Evolutionary conservation across 2,888 invertebrate genomes (phyloP).

Genomic region (Allygus modestus): DNA sequence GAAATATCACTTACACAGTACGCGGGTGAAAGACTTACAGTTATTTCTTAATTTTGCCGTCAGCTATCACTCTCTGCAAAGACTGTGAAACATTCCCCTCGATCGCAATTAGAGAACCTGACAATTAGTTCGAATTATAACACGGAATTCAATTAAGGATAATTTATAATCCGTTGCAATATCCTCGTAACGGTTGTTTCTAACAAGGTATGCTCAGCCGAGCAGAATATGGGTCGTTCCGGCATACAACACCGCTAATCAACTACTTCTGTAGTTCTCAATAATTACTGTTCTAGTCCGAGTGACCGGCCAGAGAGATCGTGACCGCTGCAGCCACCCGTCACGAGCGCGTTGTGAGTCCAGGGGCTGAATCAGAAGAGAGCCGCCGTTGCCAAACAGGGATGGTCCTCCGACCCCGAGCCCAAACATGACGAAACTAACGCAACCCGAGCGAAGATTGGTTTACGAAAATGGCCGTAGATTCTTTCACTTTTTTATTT

Average conservation of each 20-base stretch:
- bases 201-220: conserved; percentile 17
- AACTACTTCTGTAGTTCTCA: conserved; percentile 20
- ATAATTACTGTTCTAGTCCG: neutral
- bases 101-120: neutral
- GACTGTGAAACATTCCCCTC: neutral
- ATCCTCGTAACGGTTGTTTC: conserved; percentile 20
- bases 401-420: conserved; percentile 17
- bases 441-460: conserved; percentile 13
- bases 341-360: conserved; percentile 16
- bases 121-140: neutral
- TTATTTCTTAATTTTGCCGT: neutral
- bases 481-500: conserved; percentile 22
- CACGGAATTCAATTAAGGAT: conserved; percentile 4
- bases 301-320: conserved; percentile 5
- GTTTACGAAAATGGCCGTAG: conserved; percentile 1
- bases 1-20: neutral
- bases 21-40: neutral
- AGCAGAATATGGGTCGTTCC: conserved; percentile 38
- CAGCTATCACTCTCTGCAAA: conserved; percentile 2
- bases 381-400: conserved; percentile 31
- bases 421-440: conserved; percentile 39
- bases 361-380: neutral
- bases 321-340: neutral
- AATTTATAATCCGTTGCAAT: neutral
- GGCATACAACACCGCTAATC: neutral